Evolutionary conservation across 2,113 vertebrate species (phyloP).

Genomic region (Orcinus orca): DNA sequence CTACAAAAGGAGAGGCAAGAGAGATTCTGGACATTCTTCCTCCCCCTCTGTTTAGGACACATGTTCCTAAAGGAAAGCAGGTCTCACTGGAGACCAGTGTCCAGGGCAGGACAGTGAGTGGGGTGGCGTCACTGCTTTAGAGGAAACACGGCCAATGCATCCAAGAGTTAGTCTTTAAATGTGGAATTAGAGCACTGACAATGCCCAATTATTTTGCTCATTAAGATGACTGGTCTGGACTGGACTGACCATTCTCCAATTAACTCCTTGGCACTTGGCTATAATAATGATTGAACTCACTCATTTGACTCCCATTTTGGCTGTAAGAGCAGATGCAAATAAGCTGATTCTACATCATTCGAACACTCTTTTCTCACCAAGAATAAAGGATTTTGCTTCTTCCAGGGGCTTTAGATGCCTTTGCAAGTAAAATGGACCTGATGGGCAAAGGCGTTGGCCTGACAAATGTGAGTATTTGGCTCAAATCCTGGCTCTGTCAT

Average conservation of each 20-base stretch:
- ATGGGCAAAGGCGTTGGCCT: neutral
- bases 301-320: conserved; percentile 35
- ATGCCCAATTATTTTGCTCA: conserved; percentile 54
- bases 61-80: neutral
- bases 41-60: neutral
- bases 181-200: conserved; percentile 35
- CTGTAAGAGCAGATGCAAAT: neutral
- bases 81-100: neutral
- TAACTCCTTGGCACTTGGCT: conserved; percentile 61
- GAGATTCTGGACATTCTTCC: neutral
- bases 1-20: neutral
- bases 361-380: neutral
- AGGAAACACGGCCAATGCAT: neutral
- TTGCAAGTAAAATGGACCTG: neutral
- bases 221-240: conserved; percentile 47
- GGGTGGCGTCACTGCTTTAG: rapidly evolving
- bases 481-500: neutral
- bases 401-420: neutral
- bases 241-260: conserved; percentile 52
- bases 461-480: neutral
- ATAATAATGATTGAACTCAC: conserved; percentile 59
- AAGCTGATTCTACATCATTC: conserved; percentile 19
- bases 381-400: neutral
- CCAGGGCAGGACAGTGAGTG: neutral
- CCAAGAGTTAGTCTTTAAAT: neutral